Evolutionary conservation across 2,888 invertebrate species (phyloP).

Genomic region (Caenorhabditis becei): DNA sequence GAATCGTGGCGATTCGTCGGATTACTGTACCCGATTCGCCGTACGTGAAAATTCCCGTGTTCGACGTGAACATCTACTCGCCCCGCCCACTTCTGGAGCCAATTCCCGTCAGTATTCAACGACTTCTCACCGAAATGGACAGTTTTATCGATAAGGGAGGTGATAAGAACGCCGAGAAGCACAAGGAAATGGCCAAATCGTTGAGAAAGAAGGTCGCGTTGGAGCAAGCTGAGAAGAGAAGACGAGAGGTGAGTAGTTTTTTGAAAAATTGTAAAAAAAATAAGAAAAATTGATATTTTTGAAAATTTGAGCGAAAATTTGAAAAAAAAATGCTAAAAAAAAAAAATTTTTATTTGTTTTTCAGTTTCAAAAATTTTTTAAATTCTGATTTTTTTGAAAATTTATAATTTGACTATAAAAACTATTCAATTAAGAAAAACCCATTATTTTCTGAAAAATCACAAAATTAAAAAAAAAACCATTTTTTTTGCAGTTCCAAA

Average conservation of each 20-base stretch:
- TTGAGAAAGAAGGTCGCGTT: no score
- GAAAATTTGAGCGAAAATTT: background rate
- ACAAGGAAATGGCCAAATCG: slow-evolving; percentile 41
- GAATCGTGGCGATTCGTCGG: slow-evolving; percentile 1
- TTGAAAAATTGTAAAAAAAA: background rate
- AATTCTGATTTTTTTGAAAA: no score
- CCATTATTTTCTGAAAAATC: no score
- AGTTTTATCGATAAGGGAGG: slow-evolving; percentile 5
- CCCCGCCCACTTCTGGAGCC: slow-evolving; percentile 11
- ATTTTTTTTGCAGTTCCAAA: no score
- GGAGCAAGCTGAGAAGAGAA: no score
- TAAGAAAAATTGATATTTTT: background rate
- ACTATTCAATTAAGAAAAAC: no score
- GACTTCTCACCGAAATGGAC: slow-evolving; percentile 37
- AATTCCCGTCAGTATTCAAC: slow-evolving; percentile 15
- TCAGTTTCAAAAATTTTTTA: background rate
- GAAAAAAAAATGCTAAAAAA: no score
- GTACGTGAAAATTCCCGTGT: slow-evolving; percentile 32
- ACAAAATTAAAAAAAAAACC: no score
- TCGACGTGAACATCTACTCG: slow-evolving; percentile 39
- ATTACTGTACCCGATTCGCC: slow-evolving; percentile 6
- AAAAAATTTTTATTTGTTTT: background rate
- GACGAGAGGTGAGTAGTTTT: background rate
- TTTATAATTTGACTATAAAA: no score
- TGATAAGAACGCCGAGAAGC: slow-evolving; percentile 1